Conservation (phyloP, 2,113 vertebrate species). For the Melanerpes formicivorus region DNA sequence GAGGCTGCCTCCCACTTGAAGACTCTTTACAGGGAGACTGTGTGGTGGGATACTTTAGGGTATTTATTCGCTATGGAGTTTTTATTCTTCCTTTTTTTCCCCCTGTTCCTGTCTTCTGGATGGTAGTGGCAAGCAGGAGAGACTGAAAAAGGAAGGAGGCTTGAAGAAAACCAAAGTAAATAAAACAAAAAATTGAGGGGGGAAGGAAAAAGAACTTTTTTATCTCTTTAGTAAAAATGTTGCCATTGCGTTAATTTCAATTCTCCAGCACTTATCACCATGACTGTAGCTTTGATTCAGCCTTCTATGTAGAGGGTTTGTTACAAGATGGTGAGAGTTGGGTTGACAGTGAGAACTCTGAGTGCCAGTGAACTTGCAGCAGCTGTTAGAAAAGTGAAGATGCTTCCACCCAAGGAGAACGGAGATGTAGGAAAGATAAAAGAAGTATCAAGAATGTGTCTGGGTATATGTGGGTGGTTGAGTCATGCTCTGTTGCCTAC, state of each 20-base stretch:
- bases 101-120: background rate
- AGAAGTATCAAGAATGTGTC: background rate
- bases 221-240: background rate
- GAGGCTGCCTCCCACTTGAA: slow-evolving; percentile 21
- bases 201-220: background rate
- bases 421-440: background rate
- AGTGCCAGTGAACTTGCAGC: background rate
- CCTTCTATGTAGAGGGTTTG: background rate
- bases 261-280: background rate
- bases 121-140: background rate
- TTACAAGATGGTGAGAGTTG: background rate
- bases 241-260: background rate
- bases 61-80: background rate
- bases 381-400: background rate
- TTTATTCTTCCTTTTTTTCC: background rate
- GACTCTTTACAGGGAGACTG: background rate
- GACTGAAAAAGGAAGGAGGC: background rate
- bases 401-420: background rate
- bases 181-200: background rate
- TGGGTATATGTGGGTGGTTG: background rate
- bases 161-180: background rate
- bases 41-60: background rate
- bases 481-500: background rate
- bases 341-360: background rate
- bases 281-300: background rate